Percentiles rank a stretch among this genome's conserved stretches.
These are phyloP conservation scores for Philaethria dido DNA, from an alignment of 2,888 invertebrate species.

Conservation along the genomic window DNA sequence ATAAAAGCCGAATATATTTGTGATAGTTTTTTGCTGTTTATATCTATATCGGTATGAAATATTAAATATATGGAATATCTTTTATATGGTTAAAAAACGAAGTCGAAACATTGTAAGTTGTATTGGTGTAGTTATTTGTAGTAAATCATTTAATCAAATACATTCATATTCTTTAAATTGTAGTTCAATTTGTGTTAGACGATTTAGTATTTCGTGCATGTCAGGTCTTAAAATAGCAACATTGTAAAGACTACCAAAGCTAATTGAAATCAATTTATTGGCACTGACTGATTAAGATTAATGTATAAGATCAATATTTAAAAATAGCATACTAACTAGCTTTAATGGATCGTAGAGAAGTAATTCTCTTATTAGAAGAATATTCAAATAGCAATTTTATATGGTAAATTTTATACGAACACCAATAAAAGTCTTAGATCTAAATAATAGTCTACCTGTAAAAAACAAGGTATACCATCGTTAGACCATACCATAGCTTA, in stretches of 20 bases:
- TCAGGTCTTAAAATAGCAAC: conserved; percentile 22
- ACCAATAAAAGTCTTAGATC: too few species aligned
- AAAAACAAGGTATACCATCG: neutral
- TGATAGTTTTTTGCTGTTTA: neutral
- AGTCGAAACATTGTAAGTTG: neutral
- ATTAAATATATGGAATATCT: neutral
- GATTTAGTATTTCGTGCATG: conserved; percentile 3
- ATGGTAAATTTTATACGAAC: too few species aligned
- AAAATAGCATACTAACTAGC: conserved; percentile 14
- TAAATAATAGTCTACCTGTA: neutral
- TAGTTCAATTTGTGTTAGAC: neutral
- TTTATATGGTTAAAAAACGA: neutral
- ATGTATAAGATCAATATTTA: conserved; percentile 27
- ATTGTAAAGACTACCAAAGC: conserved; percentile 8
- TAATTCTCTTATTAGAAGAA: neutral
- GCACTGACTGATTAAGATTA: conserved; percentile 19
- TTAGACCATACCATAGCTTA: neutral
- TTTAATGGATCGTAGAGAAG: neutral
- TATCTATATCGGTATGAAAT: neutral
- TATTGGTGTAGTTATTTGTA: too few species aligned
- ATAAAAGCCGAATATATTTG: neutral
- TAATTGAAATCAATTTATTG: conserved; percentile 32
- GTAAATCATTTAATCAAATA: too few species aligned
- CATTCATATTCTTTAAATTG: too few species aligned
- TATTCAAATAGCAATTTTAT: neutral